Evolutionary conservation across 2,797 vertebrate genomes (phyloP).

Genomic region (Sebastes nivosus): DNA sequence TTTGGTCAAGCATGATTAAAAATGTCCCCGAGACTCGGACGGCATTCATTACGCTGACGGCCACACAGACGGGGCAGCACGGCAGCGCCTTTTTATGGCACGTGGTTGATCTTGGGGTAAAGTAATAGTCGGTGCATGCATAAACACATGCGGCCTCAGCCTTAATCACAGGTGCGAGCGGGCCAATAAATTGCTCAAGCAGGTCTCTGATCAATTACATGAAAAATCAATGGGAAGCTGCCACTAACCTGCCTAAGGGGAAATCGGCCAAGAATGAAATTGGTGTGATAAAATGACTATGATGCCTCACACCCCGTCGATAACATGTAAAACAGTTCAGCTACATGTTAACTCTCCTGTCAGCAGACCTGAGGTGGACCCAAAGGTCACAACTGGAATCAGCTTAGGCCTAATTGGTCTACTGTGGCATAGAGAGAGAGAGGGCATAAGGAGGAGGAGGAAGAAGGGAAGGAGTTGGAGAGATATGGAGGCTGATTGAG

Average conservation of each 20-base stretch:
- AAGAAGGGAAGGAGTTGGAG: not conserved
- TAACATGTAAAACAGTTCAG: conserved; percentile 85
- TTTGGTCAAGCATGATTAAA: conserved; percentile 63
- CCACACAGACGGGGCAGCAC: conserved; percentile 38
- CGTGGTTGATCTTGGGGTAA: conserved; percentile 57
- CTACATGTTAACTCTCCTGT: conserved; percentile 82
- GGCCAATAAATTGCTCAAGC: conserved; percentile 88
- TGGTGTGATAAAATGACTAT: conserved; percentile 86
- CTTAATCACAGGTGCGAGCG: conserved; percentile 88
- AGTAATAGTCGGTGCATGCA: conserved; percentile 64
- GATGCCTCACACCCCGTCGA: conserved; percentile 83
- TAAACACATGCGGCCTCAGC: conserved; percentile 71
- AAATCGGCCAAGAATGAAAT: conserved; percentile 94
- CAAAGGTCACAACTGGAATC: conserved; percentile 80
- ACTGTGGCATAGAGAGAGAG: conserved; percentile 52
- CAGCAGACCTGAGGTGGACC: conserved; percentile 78
- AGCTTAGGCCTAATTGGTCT: conserved; percentile 80
- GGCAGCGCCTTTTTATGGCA: conserved; percentile 13
- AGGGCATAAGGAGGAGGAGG: not conserved
- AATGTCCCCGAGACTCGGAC: conserved; percentile 53
- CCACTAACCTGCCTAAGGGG: conserved; percentile 88
- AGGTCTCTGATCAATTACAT: conserved; percentile 90
- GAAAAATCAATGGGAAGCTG: conserved; percentile 89
- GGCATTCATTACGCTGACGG: conserved; percentile 61
- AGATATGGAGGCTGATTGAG: not conserved